phyloP scores from a whole-genome alignment of 1,140 invertebrate genomes.

The Cydia fagiglandana region DNA sequence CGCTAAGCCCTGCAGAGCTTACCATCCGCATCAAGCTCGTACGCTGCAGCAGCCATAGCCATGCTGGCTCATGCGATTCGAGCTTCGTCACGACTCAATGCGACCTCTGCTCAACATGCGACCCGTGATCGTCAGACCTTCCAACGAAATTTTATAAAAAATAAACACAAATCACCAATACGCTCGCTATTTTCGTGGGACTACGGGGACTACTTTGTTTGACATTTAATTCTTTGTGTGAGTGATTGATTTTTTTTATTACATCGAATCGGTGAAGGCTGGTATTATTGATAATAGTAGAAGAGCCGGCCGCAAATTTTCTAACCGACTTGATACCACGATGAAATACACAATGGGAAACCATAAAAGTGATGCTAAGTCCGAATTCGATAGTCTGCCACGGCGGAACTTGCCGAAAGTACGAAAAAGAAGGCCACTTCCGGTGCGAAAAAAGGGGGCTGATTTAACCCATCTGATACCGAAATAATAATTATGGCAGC shows the following conservation, averaged over 20 bases:
- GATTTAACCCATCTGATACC: too few species aligned
- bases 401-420: too few species aligned
- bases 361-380: too few species aligned
- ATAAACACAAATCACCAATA: constrained; percentile 33
- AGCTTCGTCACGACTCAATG: constrained; percentile 21
- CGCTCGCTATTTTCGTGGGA: constrained; percentile 48
- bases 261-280: not conserved
- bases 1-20: constrained; percentile 36
- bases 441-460: too few species aligned
- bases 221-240: constrained; percentile 41
- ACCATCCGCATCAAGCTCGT: constrained; percentile 73
- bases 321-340: too few species aligned
- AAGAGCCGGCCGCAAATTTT: too few species aligned
- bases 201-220: constrained; percentile 41
- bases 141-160: constrained; percentile 34
- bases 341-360: too few species aligned
- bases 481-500: too few species aligned
- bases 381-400: too few species aligned
- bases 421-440: too few species aligned
- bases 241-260: constrained; percentile 13
- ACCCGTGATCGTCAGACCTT: constrained; percentile 1
- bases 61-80: constrained; percentile 47
- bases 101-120: constrained; percentile 7
- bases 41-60: constrained; percentile 69
- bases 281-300: not conserved